Evolutionary conservation across 1,140 invertebrate species (phyloP), one percentile per base, ranked within the genome.

Genomic region (Pseudomyrmex flavicornis): DNA sequence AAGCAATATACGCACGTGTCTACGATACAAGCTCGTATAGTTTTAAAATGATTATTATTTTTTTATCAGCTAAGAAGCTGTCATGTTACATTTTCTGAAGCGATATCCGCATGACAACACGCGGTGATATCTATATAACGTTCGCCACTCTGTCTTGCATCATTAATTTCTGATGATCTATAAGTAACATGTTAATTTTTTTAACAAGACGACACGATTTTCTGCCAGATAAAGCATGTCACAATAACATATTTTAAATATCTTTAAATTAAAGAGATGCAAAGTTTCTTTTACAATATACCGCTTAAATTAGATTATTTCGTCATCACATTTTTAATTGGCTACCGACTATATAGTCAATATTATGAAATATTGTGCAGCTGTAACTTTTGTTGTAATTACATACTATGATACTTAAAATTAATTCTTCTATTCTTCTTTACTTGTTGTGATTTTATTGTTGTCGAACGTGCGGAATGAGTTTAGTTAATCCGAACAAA

Each of bases 121-220:
- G 66, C 66, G 50, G 0, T 46, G 44, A 72, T 80, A 46, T 59
- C 61, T 26, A 50, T 46, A 26, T 74, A 61, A 70, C 54, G 52
- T 69, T 59, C 56, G 15, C 54, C 54, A 17, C 44, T 70, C 66
- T 61, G 76, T 72, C 44, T 13, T 22, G 66, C 76, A 50, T 80
- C 66, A 80, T 80, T 80, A 80, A 80, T 80, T 72, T 80, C 66
- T 35, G 76, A 80, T 61, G 72, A 80, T 80, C 66, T 59, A 17
- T 56, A 72, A 72, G 22, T 44, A 61, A 35, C 35, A 35, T 35
- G 5, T 35, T 7, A 35, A 35, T 35, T 35, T 35, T 35, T 35
- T 72, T 46, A 17, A 54, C 76, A 22, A 3, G 61, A 76, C 46
- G 61, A 80, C 54, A 35, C 35, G 44, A 61, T 50, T n/a, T 44